These are phyloP conservation scores for Champsocephalus esox DNA, from an alignment of 2,797 vertebrate genomes.

Conservation along the genomic window DNA sequence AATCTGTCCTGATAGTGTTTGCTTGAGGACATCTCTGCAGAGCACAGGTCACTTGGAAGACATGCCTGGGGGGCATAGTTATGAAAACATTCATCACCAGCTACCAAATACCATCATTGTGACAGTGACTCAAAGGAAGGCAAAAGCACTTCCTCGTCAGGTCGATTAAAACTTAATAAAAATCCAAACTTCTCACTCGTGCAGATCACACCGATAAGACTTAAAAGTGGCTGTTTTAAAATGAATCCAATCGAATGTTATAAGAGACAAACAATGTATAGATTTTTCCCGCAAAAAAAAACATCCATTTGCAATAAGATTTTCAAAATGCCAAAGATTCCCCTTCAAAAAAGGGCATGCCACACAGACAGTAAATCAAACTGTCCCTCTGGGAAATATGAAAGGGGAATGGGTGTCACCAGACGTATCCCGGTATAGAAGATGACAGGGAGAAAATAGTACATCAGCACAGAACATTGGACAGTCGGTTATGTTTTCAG, in stretches of 20 bases:
- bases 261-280: slow-evolving; percentile 13
- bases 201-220: slow-evolving; percentile 16
- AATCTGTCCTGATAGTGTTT: slow-evolving; percentile 81
- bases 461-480: slow-evolving; percentile 64
- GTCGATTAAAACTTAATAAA: slow-evolving; percentile 45
- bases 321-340: slow-evolving; percentile 68
- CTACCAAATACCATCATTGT: slow-evolving; percentile 60
- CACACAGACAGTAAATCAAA: slow-evolving; percentile 79
- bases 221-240: background rate
- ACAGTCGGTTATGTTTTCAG: slow-evolving; percentile 53
- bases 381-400: slow-evolving; percentile 70
- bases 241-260: background rate
- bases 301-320: slow-evolving; percentile 43
- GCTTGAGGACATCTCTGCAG: slow-evolving; percentile 71
- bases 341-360: slow-evolving; percentile 73
- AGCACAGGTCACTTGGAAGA: slow-evolving; percentile 77
- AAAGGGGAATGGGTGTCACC: slow-evolving; percentile 72
- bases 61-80: slow-evolving; percentile 63
- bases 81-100: slow-evolving; percentile 77
- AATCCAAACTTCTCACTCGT: slow-evolving; percentile 31
- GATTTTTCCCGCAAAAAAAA: slow-evolving; percentile 20
- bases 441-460: slow-evolving; percentile 84
- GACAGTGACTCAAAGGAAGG: slow-evolving; percentile 62
- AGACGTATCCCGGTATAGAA: slow-evolving; percentile 75
- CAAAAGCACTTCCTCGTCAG: slow-evolving; percentile 39